A percentile compares a stretch with the other conserved stretches of the same genome.
Evolutionary conservation across 2,888 invertebrate species (phyloP).

Genomic region (Drosophila gaucha): DNA sequence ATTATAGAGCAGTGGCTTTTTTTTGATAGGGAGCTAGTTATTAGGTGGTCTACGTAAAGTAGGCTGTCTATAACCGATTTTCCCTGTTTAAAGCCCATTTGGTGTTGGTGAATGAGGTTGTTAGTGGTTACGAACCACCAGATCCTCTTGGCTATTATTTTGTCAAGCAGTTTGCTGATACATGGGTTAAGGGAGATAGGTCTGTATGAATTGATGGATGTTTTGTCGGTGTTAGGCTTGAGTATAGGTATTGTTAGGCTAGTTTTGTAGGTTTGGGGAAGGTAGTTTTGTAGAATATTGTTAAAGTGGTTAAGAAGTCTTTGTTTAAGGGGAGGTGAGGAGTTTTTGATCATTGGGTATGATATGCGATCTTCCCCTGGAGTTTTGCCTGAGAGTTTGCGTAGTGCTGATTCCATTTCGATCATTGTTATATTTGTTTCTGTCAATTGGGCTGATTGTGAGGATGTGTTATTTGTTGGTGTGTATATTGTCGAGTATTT

Average conservation of each 20-base stretch:
- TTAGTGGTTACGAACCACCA: too few species aligned
- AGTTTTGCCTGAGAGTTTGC: slow-evolving; percentile 2
- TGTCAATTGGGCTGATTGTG: slow-evolving; percentile 1
- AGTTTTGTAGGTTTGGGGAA: too few species aligned
- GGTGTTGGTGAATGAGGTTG: too few species aligned
- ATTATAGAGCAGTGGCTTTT: slow-evolving; percentile 6
- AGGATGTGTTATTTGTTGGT: slow-evolving; percentile 7
- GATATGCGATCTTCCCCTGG: slow-evolving; percentile 18
- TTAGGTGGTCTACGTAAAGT: slow-evolving; percentile 1
- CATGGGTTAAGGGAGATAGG: too few species aligned
- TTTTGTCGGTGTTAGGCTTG: slow-evolving; percentile 28
- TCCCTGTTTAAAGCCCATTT: too few species aligned
- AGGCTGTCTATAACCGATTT: too few species aligned
- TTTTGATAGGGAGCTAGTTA: slow-evolving; percentile 1
- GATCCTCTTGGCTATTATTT: too few species aligned
- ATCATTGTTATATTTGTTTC: slow-evolving; percentile 12
- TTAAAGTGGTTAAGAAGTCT: slow-evolving; percentile 15
- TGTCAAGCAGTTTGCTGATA: too few species aligned
- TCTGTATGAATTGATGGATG: slow-evolving; percentile 16
- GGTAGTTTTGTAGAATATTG: slow-evolving; percentile 14
- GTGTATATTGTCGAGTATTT: slow-evolving; percentile 12
- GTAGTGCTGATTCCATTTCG: slow-evolving; percentile 8
- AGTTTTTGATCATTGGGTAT: slow-evolving; percentile 35
- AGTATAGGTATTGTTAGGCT: slow-evolving; percentile 16
- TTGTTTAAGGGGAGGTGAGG: slow-evolving; percentile 4